Conservation (phyloP, 1,140 invertebrate species). For the Pseudomyrmex cubaensis region DNA sequence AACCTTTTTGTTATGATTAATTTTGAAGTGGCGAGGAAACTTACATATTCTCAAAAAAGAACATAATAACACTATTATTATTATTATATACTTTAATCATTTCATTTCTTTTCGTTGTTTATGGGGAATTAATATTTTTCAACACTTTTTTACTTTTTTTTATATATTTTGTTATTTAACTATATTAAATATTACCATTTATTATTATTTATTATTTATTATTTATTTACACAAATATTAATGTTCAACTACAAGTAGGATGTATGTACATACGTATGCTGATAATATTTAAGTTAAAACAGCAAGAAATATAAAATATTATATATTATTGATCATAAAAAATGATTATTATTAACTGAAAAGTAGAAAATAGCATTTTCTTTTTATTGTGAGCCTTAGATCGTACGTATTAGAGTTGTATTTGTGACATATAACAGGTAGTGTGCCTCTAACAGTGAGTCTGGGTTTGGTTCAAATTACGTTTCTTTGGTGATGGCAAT, state of each 20-base stretch:
- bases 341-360: no score
- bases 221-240: slow-evolving; percentile 12
- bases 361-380: slow-evolving; percentile 22
- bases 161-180: slow-evolving; percentile 36
- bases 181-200: background rate
- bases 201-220: background rate
- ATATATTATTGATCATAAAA: background rate
- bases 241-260: background rate
- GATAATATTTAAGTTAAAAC: slow-evolving; percentile 7
- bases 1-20: slow-evolving; percentile 75
- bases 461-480: slow-evolving; percentile 62
- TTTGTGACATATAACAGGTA: slow-evolving; percentile 45
- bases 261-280: slow-evolving; percentile 20
- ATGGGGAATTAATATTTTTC: slow-evolving; percentile 57
- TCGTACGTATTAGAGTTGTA: slow-evolving; percentile 33
- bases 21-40: slow-evolving; percentile 82
- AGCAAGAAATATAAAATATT: slow-evolving; percentile 5
- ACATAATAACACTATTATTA: slow-evolving; percentile 25
- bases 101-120: slow-evolving; percentile 24
- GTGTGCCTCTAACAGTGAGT: slow-evolving; percentile 52
- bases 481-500: slow-evolving; percentile 67
- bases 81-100: slow-evolving; percentile 29
- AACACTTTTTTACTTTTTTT: slow-evolving; percentile 59
- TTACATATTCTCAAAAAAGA: slow-evolving; percentile 81
- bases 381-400: slow-evolving; percentile 43